Percentiles rank a stretch among this genome's conserved stretches.
Conservation (phyloP, 2,113 vertebrate species). For the Galbula dea region DNA sequence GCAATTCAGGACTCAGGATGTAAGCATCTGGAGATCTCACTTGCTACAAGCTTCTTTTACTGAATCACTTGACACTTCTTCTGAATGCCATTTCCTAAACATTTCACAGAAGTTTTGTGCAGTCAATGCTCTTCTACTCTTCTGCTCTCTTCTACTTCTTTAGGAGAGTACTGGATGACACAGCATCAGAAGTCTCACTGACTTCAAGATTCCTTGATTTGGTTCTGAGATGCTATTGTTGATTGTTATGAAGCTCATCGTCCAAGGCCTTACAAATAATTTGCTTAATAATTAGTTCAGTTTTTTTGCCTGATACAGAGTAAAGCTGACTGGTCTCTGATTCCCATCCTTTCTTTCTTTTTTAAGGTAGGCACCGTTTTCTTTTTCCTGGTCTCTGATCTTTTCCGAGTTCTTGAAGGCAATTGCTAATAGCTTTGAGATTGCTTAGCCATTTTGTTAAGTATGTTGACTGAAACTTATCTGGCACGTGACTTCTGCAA, state of each 20-base stretch:
- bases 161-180: not conserved
- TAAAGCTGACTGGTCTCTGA: not conserved
- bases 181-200: not conserved
- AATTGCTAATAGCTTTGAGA: not conserved
- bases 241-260: not conserved
- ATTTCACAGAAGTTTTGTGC: not conserved
- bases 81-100: not conserved
- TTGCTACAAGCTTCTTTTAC: not conserved
- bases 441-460: not conserved
- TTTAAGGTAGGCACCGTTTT: not conserved
- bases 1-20: not conserved
- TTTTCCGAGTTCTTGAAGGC: not conserved
- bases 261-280: not conserved
- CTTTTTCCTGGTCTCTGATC: not conserved
- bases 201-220: not conserved
- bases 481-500: not conserved
- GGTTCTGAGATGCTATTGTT: not conserved
- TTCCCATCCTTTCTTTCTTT: not conserved
- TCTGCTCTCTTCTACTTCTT: too few relatives aligned
- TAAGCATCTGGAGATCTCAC: not conserved
- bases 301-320: not conserved
- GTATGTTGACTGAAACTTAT: not conserved
- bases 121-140: not conserved
- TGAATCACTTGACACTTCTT: not conserved
- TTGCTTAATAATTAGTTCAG: not conserved